A percentile compares a stretch with the other conserved stretches of the same genome.
Conservation (phyloP, 1,140 invertebrate species). For the Grapholita molesta region DNA sequence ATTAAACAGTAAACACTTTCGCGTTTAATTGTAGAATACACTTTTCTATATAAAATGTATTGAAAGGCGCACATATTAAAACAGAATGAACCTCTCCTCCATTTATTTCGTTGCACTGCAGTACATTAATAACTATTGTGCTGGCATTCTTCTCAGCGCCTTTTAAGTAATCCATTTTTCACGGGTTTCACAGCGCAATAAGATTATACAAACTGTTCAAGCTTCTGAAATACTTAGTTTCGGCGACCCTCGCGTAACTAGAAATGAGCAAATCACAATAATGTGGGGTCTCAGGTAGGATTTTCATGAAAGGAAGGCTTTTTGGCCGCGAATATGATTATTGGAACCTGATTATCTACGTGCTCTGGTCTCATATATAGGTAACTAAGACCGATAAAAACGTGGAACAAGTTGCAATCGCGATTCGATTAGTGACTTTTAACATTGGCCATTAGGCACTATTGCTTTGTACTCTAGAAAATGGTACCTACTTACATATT, state of each 20-base stretch:
- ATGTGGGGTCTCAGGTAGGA: conserved; percentile 28
- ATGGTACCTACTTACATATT: too few relatives aligned
- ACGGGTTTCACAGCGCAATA: background rate
- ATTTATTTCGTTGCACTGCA: background rate
- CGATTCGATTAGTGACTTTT: too few relatives aligned
- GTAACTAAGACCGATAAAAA: too few relatives aligned
- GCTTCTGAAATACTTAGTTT: background rate
- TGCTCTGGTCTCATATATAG: background rate
- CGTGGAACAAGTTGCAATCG: too few relatives aligned
- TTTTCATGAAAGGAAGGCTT: conserved; percentile 28
- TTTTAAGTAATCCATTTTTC: background rate
- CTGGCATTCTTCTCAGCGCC: background rate
- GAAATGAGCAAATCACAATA: conserved; percentile 30
- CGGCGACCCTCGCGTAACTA: conserved; percentile 26
- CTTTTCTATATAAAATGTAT: background rate
- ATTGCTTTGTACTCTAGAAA: too few relatives aligned
- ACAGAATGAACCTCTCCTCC: background rate
- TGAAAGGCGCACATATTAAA: background rate
- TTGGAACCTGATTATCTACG: conserved; percentile 34
- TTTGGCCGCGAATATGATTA: conserved; percentile 30
- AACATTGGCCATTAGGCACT: too few relatives aligned
- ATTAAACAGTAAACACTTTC: too few relatives aligned
- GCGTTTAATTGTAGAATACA: background rate
- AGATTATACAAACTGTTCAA: conserved; percentile 5
- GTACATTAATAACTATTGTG: background rate